These are phyloP conservation scores for Petrocephalus schoutedeni DNA, from an alignment of 2,797 vertebrate species.

Conservation along the genomic window DNA sequence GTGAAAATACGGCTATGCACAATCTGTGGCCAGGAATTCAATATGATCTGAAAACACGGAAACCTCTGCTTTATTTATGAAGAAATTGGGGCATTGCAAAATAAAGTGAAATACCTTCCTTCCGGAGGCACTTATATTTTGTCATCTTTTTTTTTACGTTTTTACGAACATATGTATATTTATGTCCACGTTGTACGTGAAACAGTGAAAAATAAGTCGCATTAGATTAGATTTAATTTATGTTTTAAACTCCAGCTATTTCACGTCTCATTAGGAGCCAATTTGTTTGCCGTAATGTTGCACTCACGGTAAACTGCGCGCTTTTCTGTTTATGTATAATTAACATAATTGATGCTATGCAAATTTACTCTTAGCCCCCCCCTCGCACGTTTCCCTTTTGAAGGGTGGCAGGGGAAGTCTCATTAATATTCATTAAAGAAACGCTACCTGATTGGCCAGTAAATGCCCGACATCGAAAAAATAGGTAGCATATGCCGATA, in stretches of 20 bases:
- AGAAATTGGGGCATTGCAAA: neutral
- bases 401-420: too few relatives aligned
- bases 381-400: too few relatives aligned
- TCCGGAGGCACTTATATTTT: neutral
- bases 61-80: neutral
- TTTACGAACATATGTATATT: neutral
- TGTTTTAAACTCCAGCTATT: neutral
- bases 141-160: neutral
- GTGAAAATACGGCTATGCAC: neutral
- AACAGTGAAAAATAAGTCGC: neutral
- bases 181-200: neutral
- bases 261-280: neutral
- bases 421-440: too few relatives aligned
- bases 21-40: neutral
- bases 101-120: neutral
- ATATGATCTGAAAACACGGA: neutral
- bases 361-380: neutral
- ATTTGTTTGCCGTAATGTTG: neutral
- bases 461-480: too few relatives aligned
- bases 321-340: neutral
- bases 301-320: neutral
- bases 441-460: too few relatives aligned
- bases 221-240: neutral
- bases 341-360: neutral
- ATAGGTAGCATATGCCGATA: too few relatives aligned